Percentiles rank a stretch among this genome's conserved stretches.
Conservation (phyloP, 1,140 invertebrate genomes). For the Panonychus citri region DNA sequence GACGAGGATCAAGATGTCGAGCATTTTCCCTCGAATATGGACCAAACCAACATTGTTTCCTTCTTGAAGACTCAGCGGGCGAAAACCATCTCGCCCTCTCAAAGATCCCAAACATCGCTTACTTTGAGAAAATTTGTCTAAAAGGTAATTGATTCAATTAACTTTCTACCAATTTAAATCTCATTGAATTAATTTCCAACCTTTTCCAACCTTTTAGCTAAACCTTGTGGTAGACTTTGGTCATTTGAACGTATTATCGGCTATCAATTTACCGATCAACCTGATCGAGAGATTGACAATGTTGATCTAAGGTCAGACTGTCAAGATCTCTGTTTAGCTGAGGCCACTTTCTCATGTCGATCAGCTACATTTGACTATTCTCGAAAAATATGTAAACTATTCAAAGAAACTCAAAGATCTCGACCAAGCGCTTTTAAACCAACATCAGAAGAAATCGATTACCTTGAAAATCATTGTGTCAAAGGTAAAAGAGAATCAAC, state of each 20-base stretch:
- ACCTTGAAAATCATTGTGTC: constrained; percentile 30
- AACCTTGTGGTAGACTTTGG: constrained; percentile 19
- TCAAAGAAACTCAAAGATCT: constrained; percentile 25
- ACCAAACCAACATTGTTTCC: constrained; percentile 22
- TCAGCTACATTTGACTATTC: constrained; percentile 25
- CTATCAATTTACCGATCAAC: constrained; percentile 23
- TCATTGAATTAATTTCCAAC: too few relatives aligned
- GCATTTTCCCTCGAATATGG: constrained; percentile 25
- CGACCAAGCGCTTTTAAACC: constrained; percentile 22
- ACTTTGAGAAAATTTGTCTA: constrained; percentile 30
- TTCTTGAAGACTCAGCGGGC: constrained; percentile 23
- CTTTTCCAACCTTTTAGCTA: neutral
- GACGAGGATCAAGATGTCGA: constrained; percentile 22
- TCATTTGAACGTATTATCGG: constrained; percentile 28
- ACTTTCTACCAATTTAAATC: too few relatives aligned
- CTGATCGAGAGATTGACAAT: constrained; percentile 21
- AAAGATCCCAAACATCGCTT: constrained; percentile 22
- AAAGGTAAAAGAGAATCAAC: constrained; percentile 17
- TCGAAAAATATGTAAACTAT: constrained; percentile 23
- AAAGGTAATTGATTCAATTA: constrained; percentile 3
- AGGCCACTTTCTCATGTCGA: constrained; percentile 22
- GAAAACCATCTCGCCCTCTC: constrained; percentile 20
- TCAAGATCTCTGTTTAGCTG: constrained; percentile 24
- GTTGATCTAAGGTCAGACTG: constrained; percentile 23
- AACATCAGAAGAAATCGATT: constrained; percentile 24